Percentiles rank a stretch among this genome's conserved stretches.
Conservation (phyloP, 2,888 invertebrate species). For the Melangyna quadrimaculata region DNA sequence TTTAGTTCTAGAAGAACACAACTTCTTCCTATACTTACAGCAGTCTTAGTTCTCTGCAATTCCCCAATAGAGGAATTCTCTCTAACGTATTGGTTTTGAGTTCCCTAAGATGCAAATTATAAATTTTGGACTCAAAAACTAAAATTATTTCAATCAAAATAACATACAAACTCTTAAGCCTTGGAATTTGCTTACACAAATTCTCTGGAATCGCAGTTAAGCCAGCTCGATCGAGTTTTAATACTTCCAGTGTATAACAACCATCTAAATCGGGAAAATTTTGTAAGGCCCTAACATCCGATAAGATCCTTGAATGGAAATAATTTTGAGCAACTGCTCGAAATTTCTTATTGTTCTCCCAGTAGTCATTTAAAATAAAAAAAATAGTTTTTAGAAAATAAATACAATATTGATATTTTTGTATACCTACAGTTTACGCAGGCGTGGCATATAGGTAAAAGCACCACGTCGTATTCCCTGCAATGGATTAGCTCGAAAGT, state of each 20-base stretch:
- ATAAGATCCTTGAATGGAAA: conserved; percentile 86
- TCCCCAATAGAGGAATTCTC: conserved; percentile 88
- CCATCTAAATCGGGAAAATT: conserved; percentile 93
- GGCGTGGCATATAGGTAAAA: conserved; percentile 88
- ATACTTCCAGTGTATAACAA: conserved; percentile 88
- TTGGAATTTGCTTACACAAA: conserved; percentile 89
- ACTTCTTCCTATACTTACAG: conserved; percentile 85
- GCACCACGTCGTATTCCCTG: conserved; percentile 86
- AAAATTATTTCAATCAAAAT: neutral
- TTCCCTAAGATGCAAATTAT: conserved; percentile 83
- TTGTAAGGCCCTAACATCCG: conserved; percentile 90
- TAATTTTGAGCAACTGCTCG: conserved; percentile 75
- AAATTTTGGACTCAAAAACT: neutral
- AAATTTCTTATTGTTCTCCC: conserved; percentile 74
- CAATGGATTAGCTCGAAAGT: conserved; percentile 92
- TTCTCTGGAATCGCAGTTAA: conserved; percentile 87
- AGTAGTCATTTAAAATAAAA: conserved; percentile 46
- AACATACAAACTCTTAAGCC: conserved; percentile 92
- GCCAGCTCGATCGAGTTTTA: conserved; percentile 92
- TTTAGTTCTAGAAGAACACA: neutral
- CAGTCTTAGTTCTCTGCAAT: conserved; percentile 91
- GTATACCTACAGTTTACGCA: conserved; percentile 89
- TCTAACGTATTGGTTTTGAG: conserved; percentile 91
- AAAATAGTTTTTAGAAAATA: neutral
- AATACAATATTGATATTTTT: conserved; percentile 50